Percentiles rank a stretch among this genome's conserved stretches.
phyloP scores from a whole-genome alignment of 1,140 invertebrate species.

The Leptinotarsa lineolata region DNA sequence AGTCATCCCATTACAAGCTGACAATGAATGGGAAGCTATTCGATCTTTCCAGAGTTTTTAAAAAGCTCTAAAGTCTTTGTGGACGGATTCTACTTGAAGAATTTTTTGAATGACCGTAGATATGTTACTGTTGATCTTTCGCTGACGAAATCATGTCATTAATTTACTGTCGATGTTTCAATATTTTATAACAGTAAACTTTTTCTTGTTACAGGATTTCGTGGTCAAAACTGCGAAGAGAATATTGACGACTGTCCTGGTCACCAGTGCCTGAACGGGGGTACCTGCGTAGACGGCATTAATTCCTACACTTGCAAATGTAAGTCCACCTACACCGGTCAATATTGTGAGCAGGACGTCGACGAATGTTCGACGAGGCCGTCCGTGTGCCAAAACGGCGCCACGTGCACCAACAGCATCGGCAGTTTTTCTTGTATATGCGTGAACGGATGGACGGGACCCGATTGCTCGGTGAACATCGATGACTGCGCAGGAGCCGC shows the following conservation, averaged over 20 bases:
- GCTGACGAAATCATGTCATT: too few species aligned
- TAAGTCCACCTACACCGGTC: conserved; percentile 83
- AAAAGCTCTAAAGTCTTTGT: too few species aligned
- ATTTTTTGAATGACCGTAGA: too few species aligned
- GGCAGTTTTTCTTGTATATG: conserved; percentile 95
- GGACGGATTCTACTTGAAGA: too few species aligned
- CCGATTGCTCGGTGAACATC: conserved; percentile 89
- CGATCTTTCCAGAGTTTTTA: too few species aligned
- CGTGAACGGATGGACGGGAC: conserved; percentile 92
- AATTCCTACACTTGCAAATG: conserved; percentile 88
- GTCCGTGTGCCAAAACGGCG: conserved; percentile 89
- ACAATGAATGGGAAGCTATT: too few species aligned
- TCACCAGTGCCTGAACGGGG: conserved; percentile 88
- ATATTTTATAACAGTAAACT: too few species aligned
- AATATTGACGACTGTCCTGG: conserved; percentile 90
- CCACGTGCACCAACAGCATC: conserved; percentile 88
- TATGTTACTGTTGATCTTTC: too few species aligned
- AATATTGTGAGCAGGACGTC: conserved; percentile 79
- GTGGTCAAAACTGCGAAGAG: conserved; percentile 84
- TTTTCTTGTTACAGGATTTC: conserved; percentile 70
- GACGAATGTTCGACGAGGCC: conserved; percentile 81
- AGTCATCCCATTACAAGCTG: too few species aligned
- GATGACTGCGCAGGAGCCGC: conserved; percentile 91
- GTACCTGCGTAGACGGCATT: conserved; percentile 84
- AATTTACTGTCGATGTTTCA: too few species aligned